Evolutionary conservation across 1,140 invertebrate species (phyloP), one percentile per base, ranked within the genome.

Genomic region (Drosophila funebris): DNA sequence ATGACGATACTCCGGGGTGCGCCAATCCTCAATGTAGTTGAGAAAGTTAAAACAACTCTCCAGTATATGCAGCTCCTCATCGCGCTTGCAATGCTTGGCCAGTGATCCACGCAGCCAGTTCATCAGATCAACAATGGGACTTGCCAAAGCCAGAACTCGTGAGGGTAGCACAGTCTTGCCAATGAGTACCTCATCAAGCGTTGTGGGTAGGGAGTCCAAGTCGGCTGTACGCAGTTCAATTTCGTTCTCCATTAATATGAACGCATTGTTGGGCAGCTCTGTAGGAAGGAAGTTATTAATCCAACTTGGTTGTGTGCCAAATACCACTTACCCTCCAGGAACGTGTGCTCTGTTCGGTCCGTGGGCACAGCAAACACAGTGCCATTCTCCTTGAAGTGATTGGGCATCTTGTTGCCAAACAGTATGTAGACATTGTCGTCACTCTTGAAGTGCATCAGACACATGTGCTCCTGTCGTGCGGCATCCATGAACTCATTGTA

Each of bases 401-500:
- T 80, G 22, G 76, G 71, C 73, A 91, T 73, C 48, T 88, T 91
- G 13, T 91, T 90, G 36, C 90, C 90, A 43, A 91, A 87, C 0
- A 91, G 6, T 24, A 91, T 90, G 31, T 91, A 91, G 3, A 91
- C 78, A 22, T 91, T 91, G 18, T 85, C 76, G 1, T 81, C 72
- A 36, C 85, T 90, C 37, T 90, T 90, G 41, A 91, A 91, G 66
- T 91, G 90, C 90, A 91, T 91, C 0, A 91, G 69, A 18, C 90
- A 91, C 84, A 91, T 90, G 18, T 91, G 83, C 52, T 91, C 90
- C 8, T 79, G 68, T 0, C 88, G 67, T 4, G 82, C 84, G 1
- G 90, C 89, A 36, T 91, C 89, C 85, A 91, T 91, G 36, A 91
- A 91, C 2, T 91, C 90, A 33, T 91, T 91, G 53, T 90, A 91